A percentile compares a stretch with the other conserved stretches of the same genome.
Evolutionary conservation across 2,797 vertebrate genomes (phyloP).

Genomic region (Erpetoichthys calabaricus): DNA sequence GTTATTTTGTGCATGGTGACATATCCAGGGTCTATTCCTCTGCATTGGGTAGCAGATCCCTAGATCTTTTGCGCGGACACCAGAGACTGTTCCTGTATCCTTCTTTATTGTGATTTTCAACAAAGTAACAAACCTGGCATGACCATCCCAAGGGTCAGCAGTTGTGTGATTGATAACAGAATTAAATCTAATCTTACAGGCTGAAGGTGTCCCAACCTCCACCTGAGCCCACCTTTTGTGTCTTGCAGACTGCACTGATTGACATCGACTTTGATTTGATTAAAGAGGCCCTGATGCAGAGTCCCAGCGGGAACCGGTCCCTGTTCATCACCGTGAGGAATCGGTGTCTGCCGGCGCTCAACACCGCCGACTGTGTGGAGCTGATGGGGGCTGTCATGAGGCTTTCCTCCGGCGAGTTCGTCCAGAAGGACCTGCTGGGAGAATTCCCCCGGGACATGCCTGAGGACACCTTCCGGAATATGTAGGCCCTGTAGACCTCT

Average conservation of each 20-base stretch:
- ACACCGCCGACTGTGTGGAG: constrained; percentile 46
- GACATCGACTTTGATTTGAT: constrained; percentile 32
- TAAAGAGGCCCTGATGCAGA: constrained; percentile 37
- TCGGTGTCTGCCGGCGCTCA: constrained; percentile 42
- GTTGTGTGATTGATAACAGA: no score
- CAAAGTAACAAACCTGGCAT: no score
- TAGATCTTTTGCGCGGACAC: no score
- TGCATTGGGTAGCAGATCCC: no score
- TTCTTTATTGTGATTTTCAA: no score
- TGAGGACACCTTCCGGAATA: constrained; percentile 50
- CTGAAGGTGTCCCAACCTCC: no score
- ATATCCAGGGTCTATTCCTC: no score
- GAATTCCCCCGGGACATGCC: constrained; percentile 37
- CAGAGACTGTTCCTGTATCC: no score
- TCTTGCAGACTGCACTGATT: constrained; percentile 11
- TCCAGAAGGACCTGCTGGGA: constrained; percentile 34
- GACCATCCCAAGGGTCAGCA: no score
- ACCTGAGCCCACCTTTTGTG: neutral
- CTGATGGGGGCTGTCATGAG: constrained; percentile 39
- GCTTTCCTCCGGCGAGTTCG: constrained; percentile 30
- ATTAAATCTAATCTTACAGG: no score
- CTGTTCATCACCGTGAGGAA: constrained; percentile 45
- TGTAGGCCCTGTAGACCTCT: constrained; percentile 35
- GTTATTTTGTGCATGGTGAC: no score
- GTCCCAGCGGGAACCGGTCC: constrained; percentile 51